These are phyloP conservation scores for Macrophya annulata DNA, from an alignment of 2,888 invertebrate species.

Conservation along the genomic window DNA sequence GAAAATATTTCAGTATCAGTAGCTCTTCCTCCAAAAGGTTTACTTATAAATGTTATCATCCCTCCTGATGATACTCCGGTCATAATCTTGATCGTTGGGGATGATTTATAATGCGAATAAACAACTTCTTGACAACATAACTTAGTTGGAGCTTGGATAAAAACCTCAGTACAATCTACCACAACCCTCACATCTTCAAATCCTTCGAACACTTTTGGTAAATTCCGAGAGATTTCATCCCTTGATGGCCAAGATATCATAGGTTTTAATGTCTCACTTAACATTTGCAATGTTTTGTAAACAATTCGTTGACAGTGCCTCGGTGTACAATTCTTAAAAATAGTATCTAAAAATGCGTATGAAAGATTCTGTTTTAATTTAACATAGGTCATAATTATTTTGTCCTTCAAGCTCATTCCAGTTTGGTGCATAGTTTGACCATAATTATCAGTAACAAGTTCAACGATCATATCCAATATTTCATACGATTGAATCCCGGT, in stretches of 20 bases:
- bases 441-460: neutral
- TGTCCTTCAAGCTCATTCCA: neutral
- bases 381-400: slow-evolving; percentile 54
- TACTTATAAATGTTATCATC: slow-evolving; percentile 16
- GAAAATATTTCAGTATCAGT: slow-evolving; percentile 56
- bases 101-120: slow-evolving; percentile 42
- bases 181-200: slow-evolving; percentile 60
- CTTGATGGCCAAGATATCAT: slow-evolving; percentile 54
- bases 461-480: neutral
- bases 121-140: slow-evolving; percentile 45
- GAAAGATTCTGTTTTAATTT: slow-evolving; percentile 60
- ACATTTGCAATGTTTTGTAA: slow-evolving; percentile 46
- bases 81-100: slow-evolving; percentile 21
- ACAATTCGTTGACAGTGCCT: slow-evolving; percentile 49
- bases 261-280: slow-evolving; percentile 26
- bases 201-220: slow-evolving; percentile 61
- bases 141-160: slow-evolving; percentile 59
- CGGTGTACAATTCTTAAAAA: slow-evolving; percentile 30
- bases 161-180: slow-evolving; percentile 63
- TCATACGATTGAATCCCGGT: neutral
- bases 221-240: slow-evolving; percentile 57
- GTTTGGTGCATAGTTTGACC: neutral
- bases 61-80: slow-evolving; percentile 51
- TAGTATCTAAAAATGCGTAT: slow-evolving; percentile 54
- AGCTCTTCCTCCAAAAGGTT: slow-evolving; percentile 45